These are phyloP conservation scores for Notarius lentiginosus DNA, from an alignment of 2,113 vertebrate species.

Conservation along the genomic window DNA sequence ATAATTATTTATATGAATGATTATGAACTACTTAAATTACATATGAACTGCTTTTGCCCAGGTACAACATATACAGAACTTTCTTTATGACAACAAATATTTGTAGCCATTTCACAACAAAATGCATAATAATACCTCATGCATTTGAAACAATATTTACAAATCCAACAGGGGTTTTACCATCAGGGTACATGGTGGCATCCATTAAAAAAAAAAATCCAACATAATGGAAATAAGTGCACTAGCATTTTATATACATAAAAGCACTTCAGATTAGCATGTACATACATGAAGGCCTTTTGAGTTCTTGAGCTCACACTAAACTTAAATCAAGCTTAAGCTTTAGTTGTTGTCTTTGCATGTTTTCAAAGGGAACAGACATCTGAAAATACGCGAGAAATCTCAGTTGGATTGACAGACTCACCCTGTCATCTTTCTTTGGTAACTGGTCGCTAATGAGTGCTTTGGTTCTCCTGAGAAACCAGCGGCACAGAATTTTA, in stretches of 20 bases:
- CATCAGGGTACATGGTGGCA: background rate
- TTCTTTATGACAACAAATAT: background rate
- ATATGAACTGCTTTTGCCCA: background rate
- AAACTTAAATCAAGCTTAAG: background rate
- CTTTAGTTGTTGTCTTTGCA: background rate
- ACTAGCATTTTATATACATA: background rate
- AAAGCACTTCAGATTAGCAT: too few relatives aligned
- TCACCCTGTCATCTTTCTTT: conserved; percentile 91
- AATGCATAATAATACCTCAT: background rate
- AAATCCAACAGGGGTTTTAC: background rate
- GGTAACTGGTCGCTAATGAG: conserved; percentile 88
- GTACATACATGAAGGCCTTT: background rate
- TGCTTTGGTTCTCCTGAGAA: conserved; percentile 88
- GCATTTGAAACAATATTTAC: background rate
- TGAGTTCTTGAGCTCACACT: background rate
- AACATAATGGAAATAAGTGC: background rate
- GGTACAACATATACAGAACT: background rate
- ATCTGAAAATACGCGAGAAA: background rate
- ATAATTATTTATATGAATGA: background rate
- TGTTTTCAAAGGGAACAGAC: background rate
- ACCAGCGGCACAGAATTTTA: conserved; percentile 78
- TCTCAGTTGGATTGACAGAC: conserved; percentile 40
- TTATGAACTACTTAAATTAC: background rate
- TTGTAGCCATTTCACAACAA: background rate
- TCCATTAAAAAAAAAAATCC: background rate